Evolutionary conservation across 1,140 invertebrate species (phyloP).

Genomic region (Nixonia krombeini): DNA sequence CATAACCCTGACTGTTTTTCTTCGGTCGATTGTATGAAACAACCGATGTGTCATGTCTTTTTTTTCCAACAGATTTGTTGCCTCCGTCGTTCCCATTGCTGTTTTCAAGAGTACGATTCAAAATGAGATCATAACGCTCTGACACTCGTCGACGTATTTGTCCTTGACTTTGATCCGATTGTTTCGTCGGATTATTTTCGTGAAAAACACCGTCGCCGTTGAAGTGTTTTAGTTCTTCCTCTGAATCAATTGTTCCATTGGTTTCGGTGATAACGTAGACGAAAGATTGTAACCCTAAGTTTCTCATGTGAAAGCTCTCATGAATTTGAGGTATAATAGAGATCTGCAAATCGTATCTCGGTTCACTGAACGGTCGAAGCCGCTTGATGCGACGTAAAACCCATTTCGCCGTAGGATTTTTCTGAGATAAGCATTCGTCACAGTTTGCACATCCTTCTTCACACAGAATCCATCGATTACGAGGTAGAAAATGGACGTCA

Average conservation of each 20-base stretch:
- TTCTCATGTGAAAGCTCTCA: conserved; percentile 9
- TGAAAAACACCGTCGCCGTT: not conserved
- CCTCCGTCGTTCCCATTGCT: not conserved
- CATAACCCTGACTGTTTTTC: no score
- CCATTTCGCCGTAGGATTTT: conserved; percentile 19
- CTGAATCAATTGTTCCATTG: not conserved
- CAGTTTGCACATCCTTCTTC: conserved; percentile 55
- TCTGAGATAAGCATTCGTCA: conserved; percentile 18
- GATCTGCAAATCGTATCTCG: conserved; percentile 16
- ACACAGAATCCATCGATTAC: conserved; percentile 56
- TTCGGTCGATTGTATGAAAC: no score
- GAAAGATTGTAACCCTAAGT: not conserved
- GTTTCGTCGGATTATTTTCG: no score
- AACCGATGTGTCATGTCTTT: no score
- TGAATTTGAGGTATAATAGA: conserved; percentile 18
- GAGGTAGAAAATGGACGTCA: conserved; percentile 43
- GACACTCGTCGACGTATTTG: no score
- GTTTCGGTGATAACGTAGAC: not conserved
- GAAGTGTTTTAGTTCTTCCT: not conserved
- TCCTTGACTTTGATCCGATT: no score
- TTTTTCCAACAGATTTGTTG: no score
- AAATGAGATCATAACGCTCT: no score
- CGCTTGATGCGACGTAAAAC: conserved; percentile 11
- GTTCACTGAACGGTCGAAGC: not conserved
- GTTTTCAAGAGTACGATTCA: not conserved